A percentile compares a stretch with the other conserved stretches of the same genome.
These are phyloP conservation scores for Stegana nigrithorax DNA, from an alignment of 2,888 invertebrate species.

Conservation along the genomic window DNA sequence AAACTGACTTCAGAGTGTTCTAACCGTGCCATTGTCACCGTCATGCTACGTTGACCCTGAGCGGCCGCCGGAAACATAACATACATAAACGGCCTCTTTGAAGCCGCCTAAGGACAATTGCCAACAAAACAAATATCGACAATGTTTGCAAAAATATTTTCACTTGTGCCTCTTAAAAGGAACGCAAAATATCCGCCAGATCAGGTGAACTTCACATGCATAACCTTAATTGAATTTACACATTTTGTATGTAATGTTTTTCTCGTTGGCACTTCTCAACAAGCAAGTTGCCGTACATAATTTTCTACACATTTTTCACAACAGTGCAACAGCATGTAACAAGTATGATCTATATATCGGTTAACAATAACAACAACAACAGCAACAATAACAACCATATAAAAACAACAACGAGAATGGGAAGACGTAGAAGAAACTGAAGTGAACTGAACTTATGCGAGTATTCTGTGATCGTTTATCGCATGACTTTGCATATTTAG, in stretches of 20 bases:
- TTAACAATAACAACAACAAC: too few relatives aligned
- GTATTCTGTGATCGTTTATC: conserved; percentile 54
- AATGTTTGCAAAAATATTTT: conserved; percentile 13
- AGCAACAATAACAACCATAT: too few relatives aligned
- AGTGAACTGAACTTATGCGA: not conserved
- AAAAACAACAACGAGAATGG: too few relatives aligned
- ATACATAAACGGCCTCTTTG: conserved; percentile 4
- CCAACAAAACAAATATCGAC: not conserved
- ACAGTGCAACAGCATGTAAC: too few relatives aligned
- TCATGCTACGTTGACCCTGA: conserved; percentile 2
- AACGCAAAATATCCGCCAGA: too few relatives aligned
- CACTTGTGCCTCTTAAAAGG: not conserved
- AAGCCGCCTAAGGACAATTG: not conserved
- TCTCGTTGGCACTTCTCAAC: not conserved
- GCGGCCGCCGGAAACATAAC: too few relatives aligned
- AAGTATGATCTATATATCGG: too few relatives aligned
- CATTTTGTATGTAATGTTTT: conserved; percentile 5
- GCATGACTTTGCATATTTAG: conserved; percentile 66
- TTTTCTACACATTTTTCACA: conserved; percentile 58
- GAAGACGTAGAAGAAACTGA: too few relatives aligned
- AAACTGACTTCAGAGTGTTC: not conserved
- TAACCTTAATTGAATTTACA: conserved; percentile 12
- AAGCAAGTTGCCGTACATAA: conserved; percentile 36
- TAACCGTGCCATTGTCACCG: not conserved
- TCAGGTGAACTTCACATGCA: too few relatives aligned